Evolutionary conservation across 2,797 vertebrate species (phyloP).

Genomic region (Gallinago nigripennis): DNA sequence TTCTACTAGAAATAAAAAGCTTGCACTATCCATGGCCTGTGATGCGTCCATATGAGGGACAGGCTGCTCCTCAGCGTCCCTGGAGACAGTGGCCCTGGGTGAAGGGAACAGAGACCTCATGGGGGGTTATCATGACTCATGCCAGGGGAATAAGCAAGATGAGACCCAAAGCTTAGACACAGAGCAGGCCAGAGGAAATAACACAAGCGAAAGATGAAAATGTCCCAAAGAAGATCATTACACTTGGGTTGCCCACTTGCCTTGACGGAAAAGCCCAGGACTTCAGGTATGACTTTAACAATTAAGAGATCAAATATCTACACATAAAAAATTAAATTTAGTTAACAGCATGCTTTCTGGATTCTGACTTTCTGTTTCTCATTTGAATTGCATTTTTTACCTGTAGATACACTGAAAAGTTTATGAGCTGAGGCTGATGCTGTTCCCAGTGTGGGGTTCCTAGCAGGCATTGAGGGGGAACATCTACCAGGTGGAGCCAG

Average conservation of each 20-base stretch:
- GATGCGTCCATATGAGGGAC: neutral
- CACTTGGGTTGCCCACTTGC: neutral
- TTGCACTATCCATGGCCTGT: fast-evolving
- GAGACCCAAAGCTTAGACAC: neutral
- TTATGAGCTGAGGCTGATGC: neutral
- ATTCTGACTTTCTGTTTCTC: neutral
- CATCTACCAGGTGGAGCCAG: neutral
- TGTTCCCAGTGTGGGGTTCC: neutral
- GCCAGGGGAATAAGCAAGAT: neutral
- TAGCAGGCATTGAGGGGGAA: neutral
- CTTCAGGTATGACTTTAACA: neutral
- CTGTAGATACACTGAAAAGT: neutral
- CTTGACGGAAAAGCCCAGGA: neutral
- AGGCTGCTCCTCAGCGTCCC: neutral
- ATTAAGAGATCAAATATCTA: neutral
- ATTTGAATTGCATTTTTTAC: neutral
- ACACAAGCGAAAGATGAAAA: neutral
- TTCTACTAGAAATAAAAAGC: neutral
- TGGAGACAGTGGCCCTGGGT: fast-evolving
- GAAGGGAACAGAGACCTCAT: neutral
- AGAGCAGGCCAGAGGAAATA: neutral
- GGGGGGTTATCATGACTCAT: fast-evolving
- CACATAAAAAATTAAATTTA: neutral
- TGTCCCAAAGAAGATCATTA: neutral
- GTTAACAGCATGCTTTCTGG: neutral